phyloP scores from a whole-genome alignment of 2,113 vertebrate species.

The Cyanoderma ruficeps region DNA sequence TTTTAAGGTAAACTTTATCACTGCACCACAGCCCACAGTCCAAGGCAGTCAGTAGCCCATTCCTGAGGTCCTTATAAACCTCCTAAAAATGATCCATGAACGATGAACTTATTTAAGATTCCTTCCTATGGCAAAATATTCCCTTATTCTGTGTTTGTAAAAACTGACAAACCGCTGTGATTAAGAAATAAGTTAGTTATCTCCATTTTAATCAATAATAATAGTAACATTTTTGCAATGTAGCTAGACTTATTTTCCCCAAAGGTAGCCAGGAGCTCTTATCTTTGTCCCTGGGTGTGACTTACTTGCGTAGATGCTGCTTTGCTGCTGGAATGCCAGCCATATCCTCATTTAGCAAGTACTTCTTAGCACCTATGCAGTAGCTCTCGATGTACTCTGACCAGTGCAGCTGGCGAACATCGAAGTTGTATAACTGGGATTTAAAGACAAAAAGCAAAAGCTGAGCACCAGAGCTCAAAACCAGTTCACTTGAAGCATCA shows the following conservation, averaged over 20 bases:
- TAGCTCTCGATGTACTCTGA: conserved; percentile 94
- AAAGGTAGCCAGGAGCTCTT: not conserved
- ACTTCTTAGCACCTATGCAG: conserved; percentile 93
- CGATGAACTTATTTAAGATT: not conserved
- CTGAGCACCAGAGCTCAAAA: not conserved
- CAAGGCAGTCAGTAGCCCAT: not conserved
- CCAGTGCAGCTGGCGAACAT: conserved; percentile 93
- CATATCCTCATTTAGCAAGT: conserved; percentile 96
- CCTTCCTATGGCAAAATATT: not conserved
- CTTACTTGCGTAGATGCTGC: conserved; percentile 90
- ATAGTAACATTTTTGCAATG: not conserved
- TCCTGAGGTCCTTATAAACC: not conserved
- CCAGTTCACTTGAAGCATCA: not conserved
- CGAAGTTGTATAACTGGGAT: conserved; percentile 90
- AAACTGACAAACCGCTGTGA: not conserved
- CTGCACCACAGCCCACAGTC: not conserved
- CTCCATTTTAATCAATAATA: not conserved
- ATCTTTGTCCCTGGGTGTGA: not conserved
- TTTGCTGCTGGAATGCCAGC: conserved; percentile 89
- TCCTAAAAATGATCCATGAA: not conserved
- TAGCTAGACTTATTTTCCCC: not conserved
- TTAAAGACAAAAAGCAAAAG: not conserved
- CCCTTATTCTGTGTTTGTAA: not conserved
- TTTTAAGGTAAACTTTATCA: not conserved
- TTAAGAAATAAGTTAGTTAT: not conserved